Evolutionary conservation across 2,888 invertebrate species (phyloP).

Genomic region (Drosophila seclusa): DNA sequence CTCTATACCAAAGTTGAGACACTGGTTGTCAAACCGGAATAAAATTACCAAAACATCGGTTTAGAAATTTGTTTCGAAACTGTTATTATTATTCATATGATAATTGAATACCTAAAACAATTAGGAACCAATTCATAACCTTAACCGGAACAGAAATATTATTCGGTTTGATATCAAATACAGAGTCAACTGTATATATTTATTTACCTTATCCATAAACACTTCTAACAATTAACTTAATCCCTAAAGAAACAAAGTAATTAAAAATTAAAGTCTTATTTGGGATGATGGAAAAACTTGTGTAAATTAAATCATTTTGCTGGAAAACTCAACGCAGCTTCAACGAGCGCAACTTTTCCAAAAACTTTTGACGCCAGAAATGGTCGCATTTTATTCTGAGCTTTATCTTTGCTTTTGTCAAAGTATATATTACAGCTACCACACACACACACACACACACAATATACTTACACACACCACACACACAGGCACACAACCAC

Average conservation of each 20-base stretch:
- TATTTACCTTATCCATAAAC: not conserved
- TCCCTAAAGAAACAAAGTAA: not conserved
- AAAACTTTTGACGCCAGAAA: constrained; percentile 63
- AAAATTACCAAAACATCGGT: not conserved
- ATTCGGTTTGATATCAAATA: not conserved
- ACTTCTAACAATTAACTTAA: not conserved
- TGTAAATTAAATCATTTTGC: constrained; percentile 72
- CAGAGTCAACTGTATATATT: not conserved
- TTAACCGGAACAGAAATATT: not conserved
- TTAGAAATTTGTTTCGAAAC: not conserved
- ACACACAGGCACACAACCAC: not conserved
- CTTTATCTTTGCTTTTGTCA: constrained; percentile 46
- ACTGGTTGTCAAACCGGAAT: not conserved
- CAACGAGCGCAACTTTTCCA: constrained; percentile 56
- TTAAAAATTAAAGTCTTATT: not conserved
- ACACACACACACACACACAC: constrained; percentile 18
- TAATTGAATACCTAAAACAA: not conserved
- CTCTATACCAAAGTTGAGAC: not conserved
- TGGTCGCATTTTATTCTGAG: constrained; percentile 27
- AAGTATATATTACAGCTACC: constrained; percentile 61
- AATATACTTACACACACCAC: not conserved
- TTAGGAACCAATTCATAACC: not conserved
- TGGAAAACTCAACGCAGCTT: constrained; percentile 36
- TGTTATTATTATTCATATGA: not conserved
- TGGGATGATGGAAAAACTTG: constrained; percentile 30